These are phyloP conservation scores for Eurois occulta DNA, from an alignment of 2,888 invertebrate species.

Conservation along the genomic window DNA sequence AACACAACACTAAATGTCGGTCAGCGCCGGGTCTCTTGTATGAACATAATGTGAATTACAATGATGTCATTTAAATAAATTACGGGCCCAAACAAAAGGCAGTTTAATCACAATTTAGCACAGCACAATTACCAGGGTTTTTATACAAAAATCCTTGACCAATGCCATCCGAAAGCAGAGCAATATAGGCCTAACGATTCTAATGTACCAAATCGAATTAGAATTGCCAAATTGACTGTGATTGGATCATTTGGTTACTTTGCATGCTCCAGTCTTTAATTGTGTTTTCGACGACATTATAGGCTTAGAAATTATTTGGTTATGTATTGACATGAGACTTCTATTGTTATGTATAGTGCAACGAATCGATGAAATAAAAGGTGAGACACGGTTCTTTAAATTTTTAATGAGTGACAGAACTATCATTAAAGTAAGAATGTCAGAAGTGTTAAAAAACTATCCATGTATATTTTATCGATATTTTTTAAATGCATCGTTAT, in stretches of 20 bases:
- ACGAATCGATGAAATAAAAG: constrained; percentile 7
- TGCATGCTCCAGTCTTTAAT: constrained; percentile 63
- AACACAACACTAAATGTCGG: background rate
- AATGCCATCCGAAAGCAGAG: constrained; percentile 28
- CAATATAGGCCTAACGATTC: constrained; percentile 56
- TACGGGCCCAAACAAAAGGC: constrained; percentile 25
- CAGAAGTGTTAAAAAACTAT: background rate
- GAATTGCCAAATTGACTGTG: constrained; percentile 59
- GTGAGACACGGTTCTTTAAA: constrained; percentile 12
- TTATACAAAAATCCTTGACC: constrained; percentile 41
- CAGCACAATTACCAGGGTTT: constrained; percentile 25
- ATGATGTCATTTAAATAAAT: constrained; percentile 51
- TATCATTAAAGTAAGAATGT: background rate
- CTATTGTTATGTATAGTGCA: background rate
- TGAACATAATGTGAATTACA: constrained; percentile 1
- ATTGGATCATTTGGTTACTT: constrained; percentile 64
- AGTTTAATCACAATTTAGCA: constrained; percentile 27
- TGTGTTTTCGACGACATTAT: constrained; percentile 49
- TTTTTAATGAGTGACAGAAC: constrained; percentile 22
- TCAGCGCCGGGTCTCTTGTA: constrained; percentile 6
- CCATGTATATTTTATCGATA: no score
- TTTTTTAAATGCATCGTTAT: background rate
- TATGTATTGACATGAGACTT: constrained; percentile 40
- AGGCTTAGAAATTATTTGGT: constrained; percentile 47
- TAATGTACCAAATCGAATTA: constrained; percentile 68